Conservation (phyloP, 1,140 invertebrate species). For the Harlomillsia oculata region DNA sequence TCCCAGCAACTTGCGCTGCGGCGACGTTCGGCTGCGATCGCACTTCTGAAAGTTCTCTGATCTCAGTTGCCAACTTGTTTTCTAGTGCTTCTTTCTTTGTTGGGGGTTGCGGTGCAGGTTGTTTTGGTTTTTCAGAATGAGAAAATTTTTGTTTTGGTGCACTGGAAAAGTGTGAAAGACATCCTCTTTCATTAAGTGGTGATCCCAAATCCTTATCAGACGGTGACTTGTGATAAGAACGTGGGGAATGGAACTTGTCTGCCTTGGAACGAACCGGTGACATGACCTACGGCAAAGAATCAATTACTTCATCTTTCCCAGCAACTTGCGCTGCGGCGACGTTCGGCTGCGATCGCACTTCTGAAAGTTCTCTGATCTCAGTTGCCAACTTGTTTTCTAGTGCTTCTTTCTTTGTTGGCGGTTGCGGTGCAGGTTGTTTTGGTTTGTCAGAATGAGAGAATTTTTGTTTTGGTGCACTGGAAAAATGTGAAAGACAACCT, state of each 20-base stretch:
- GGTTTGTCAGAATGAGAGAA: slow-evolving; percentile 25
- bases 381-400: slow-evolving; percentile 65
- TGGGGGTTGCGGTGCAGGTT: slow-evolving; percentile 36
- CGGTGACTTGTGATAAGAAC: slow-evolving; percentile 26
- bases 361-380: slow-evolving; percentile 67
- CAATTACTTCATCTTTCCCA: too few relatives aligned
- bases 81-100: slow-evolving; percentile 68
- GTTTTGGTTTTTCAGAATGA: slow-evolving; percentile 24
- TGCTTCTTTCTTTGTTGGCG: slow-evolving; percentile 59
- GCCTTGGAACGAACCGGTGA: slow-evolving; percentile 29
- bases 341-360: too few relatives aligned
- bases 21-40: slow-evolving; percentile 44
- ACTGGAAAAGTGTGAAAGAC: neutral
- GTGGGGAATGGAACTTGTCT: slow-evolving; percentile 25
- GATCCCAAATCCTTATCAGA: slow-evolving; percentile 27
- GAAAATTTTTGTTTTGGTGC: slow-evolving; percentile 18
- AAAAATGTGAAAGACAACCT: too few relatives aligned
- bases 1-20: neutral
- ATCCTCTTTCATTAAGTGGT: too few relatives aligned
- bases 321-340: neutral
- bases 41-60: slow-evolving; percentile 65
- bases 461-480: slow-evolving; percentile 11
- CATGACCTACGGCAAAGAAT: slow-evolving; percentile 17
- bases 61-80: slow-evolving; percentile 66
- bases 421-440: slow-evolving; percentile 35